Conservation (phyloP, 2,888 invertebrate genomes). For the Aphrophora alni region DNA sequence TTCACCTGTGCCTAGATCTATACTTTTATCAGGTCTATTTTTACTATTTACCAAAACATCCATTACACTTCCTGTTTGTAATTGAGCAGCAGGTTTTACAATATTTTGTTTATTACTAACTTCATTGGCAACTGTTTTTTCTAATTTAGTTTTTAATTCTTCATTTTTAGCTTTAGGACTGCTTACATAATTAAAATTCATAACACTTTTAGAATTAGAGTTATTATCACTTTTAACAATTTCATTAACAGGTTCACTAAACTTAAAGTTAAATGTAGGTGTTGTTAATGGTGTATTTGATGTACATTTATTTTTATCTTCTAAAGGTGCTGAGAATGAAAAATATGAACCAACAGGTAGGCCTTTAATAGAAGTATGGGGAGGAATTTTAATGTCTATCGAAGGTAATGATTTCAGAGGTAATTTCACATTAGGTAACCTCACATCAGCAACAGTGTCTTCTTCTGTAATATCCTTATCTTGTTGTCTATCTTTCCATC, state of each 20-base stretch:
- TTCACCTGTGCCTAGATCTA: background rate
- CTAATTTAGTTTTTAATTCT: background rate
- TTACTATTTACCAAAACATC: slow-evolving; percentile 55
- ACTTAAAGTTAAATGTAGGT: slow-evolving; percentile 34
- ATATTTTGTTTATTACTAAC: background rate
- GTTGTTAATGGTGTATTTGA: background rate
- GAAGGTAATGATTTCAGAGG: slow-evolving; percentile 65
- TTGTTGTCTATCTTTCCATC: slow-evolving; percentile 35
- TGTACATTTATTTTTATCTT: background rate
- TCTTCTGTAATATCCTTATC: slow-evolving; percentile 36
- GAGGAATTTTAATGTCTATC: slow-evolving; percentile 59
- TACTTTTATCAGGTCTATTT: slow-evolving; percentile 55
- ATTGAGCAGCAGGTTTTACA: slow-evolving; percentile 50
- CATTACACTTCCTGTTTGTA: slow-evolving; percentile 59
- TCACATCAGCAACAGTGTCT: slow-evolving; percentile 42
- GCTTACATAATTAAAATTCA: background rate
- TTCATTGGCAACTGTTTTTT: slow-evolving; percentile 5
- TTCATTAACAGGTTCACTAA: slow-evolving; percentile 40
- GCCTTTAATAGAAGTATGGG: slow-evolving; percentile 49
- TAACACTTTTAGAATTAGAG: background rate
- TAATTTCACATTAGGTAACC: slow-evolving; percentile 58
- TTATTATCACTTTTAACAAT: background rate
- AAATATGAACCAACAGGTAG: slow-evolving; percentile 35
- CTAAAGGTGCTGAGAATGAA: slow-evolving; percentile 27
- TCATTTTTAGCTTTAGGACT: background rate